Base-by-base conservation (phyloP, 2,113 vertebrate genomes). In the Sapayoa aenigma region DNA sequence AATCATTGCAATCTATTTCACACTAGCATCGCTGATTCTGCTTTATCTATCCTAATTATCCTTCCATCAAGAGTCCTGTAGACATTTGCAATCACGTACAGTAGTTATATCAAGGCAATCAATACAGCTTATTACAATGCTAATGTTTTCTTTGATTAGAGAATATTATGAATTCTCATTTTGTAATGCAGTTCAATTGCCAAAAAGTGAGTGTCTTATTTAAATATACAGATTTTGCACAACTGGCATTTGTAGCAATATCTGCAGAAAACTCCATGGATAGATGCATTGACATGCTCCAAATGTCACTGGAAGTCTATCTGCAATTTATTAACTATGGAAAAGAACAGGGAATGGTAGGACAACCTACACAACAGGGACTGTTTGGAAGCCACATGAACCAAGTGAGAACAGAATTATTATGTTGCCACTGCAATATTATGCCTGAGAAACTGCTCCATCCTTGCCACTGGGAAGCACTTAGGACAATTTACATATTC, bases 231-330 rank as follows among this genome's bases (percentile, higher is more conserved):
- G 58, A 67, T 63, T 68, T 71, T 56, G 39, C 42, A 81, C 39
- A 86, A 59, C 3, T 18, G 33, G 28, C 56, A 58, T 42, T 46
- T 74, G 25, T 27, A 62, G 15, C 79, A 72, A 82, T 23, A 69
- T 37, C 55, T 77, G 47, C 41, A 89, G 37, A 37, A 77, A 84
- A 63, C 49, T 73, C 84, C 46, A 49, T 0, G 6, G n/a, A 33
- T 14, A 91, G 41, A 60, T 0, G 0, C 24, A 42, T 0, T 80
- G 67, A 66, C 13, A 12, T 31, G 24, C 14, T 77, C 33, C 42
- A 63, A 69, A 58, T 9, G 17, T 25, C 79, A 80, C 59, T 42
- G 19, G 9, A 53, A 67, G 72, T 74, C 53, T 52, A 33, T 42
- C 52, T 81, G 42, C 60, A 78, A 30, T 73, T 76, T 37, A 76